phyloP scores from a whole-genome alignment of 1,140 invertebrate genomes.

The Drosophila equinoxialis region DNA sequence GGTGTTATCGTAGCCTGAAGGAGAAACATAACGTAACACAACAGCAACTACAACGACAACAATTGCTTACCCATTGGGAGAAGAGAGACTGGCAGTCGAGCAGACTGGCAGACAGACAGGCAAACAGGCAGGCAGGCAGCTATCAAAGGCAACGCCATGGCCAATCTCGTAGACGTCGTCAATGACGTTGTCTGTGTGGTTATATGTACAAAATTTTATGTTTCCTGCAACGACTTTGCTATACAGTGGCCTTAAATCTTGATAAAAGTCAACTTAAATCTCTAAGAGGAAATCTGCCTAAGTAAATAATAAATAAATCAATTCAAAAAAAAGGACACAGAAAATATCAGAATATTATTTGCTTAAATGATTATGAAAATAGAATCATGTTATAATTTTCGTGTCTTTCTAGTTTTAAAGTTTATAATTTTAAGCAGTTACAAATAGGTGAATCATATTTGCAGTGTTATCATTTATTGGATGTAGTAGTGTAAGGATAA shows the following conservation, averaged over 20 bases:
- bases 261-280: not conserved
- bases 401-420: no score
- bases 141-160: conserved; percentile 40
- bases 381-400: no score
- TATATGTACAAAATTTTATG: conserved; percentile 48
- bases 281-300: no score
- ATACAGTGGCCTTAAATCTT: not conserved
- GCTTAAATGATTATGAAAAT: no score
- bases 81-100: not conserved
- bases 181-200: conserved; percentile 40
- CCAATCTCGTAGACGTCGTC: conserved; percentile 44
- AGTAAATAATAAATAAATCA: no score
- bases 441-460: no score
- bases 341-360: no score
- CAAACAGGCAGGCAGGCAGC: not conserved
- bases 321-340: no score
- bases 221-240: conserved; percentile 37
- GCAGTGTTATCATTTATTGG: no score
- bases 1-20: conserved; percentile 5
- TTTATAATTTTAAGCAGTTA: no score
- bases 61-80: conserved; percentile 29
- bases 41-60: conserved; percentile 6
- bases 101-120: not conserved
- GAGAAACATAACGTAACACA: conserved; percentile 31
- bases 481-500: no score